Conservation (phyloP, 2,113 vertebrate genomes). For the Anolis sagrei region DNA sequence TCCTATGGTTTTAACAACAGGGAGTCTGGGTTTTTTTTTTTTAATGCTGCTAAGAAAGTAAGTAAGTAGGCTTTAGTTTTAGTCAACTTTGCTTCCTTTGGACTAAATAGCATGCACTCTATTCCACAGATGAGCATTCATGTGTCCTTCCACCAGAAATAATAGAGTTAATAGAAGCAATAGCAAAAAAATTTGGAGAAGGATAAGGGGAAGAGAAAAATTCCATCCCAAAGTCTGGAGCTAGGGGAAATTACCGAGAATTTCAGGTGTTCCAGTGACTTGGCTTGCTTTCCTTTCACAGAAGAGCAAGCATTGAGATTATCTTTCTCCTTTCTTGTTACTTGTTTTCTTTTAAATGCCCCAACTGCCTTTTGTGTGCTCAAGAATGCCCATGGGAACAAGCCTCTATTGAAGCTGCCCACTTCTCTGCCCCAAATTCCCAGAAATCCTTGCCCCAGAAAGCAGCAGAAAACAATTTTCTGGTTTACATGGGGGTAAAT, state of each 20-base stretch:
- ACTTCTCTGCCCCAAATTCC: not conserved
- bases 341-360: not conserved
- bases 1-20: constrained; percentile 49
- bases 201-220: not conserved
- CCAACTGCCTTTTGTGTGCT: not conserved
- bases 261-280: not conserved
- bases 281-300: not conserved
- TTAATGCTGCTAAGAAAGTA: not conserved
- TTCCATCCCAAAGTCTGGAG: not conserved
- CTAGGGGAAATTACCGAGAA: not conserved
- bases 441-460: too few species aligned
- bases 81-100: not conserved
- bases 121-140: not conserved
- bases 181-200: too few species aligned
- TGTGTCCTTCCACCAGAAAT: not conserved
- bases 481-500: not conserved
- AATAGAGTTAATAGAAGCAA: not conserved
- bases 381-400: not conserved
- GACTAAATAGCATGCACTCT: not conserved
- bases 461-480: not conserved
- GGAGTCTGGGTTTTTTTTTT: constrained; percentile 28
- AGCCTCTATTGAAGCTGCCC: not conserved
- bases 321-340: not conserved
- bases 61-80: not conserved
- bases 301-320: not conserved